Base-by-base conservation (phyloP, 2,888 invertebrate species). In the Ganaspis brasiliensis region DNA sequence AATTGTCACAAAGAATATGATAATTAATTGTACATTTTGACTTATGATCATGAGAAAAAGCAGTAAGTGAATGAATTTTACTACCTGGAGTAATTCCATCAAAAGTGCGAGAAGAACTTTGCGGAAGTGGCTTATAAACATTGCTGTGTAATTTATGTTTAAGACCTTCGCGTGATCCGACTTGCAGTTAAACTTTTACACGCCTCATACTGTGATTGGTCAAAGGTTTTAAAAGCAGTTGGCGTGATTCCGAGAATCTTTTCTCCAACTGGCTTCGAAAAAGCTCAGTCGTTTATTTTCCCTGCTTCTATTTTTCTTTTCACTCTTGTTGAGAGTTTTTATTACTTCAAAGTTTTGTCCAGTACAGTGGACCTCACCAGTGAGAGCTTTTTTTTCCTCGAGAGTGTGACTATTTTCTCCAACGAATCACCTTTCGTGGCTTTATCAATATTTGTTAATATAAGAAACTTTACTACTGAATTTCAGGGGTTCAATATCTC, bases 231-330 rank as follows among this genome's bases (percentile, higher is more conserved):
- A 67, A 70, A 81, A 81, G 81, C 76, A 76, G 79, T 76, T 79
- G 81, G 81, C 78, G 77, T 81, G 81, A 81, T 81, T 81, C 81
- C 75, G 76, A 79, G 78, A 81, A 81, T 79, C 81, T 79, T 81
- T 79, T 79, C 49, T 78, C 76, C 72, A 74, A 77, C 79, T 72
- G 77, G 79, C 78, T 78, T 77, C 70, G 55, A 77, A 77, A 79
- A 73, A 81, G 76, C 76, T 73, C 73, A 78, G 79, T 78, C 75
- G 78, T 79, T 81, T 81, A 78, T 76, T 76, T 78, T 63, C 76
- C 45, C 61, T 75, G 67, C 45, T 74, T 40, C 71, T 74, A 74
- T 79, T 79, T 77, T 79, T 72, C 55, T 67, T 78, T 79, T 81
- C 70, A 75, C 76, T 76, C 52, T 52, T 12, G 57, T 24, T 67